A percentile compares a stretch with the other conserved stretches of the same genome.
Evolutionary conservation across 2,113 vertebrate genomes (phyloP).

Genomic region (Columbina picui): DNA sequence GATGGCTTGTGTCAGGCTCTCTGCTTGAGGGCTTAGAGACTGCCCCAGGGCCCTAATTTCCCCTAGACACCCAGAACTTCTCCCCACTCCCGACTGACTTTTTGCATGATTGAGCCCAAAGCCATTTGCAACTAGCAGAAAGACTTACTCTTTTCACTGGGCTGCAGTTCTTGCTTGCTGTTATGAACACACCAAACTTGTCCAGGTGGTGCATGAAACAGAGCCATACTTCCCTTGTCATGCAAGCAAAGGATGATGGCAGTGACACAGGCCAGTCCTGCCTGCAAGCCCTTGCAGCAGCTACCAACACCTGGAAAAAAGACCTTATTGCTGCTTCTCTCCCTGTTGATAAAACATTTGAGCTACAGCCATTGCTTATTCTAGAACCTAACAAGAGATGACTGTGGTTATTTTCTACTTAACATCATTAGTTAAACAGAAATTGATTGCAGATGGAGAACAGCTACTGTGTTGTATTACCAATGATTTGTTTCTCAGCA

Average conservation of each 20-base stretch:
- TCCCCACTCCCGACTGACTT: accelerated
- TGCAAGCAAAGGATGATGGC: accelerated
- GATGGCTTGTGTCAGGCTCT: neutral
- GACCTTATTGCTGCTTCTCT: accelerated
- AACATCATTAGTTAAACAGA: neutral
- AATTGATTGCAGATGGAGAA: neutral
- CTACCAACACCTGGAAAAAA: neutral
- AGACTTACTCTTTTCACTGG: neutral
- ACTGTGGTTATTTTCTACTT: neutral
- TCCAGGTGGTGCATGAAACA: neutral
- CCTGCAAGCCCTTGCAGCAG: neutral
- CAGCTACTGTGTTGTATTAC: neutral
- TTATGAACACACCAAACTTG: accelerated
- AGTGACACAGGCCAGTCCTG: accelerated
- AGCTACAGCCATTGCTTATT: neutral
- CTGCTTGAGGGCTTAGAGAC: neutral
- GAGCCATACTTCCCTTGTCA: accelerated
- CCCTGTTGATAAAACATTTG: neutral
- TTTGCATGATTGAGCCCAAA: neutral
- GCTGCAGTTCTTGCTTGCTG: neutral
- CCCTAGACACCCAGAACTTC: neutral
- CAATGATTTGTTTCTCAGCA: neutral
- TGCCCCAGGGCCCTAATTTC: neutral
- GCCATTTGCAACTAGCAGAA: neutral
- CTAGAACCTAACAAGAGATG: neutral